Evolutionary conservation across 2,888 invertebrate species (phyloP).

Genomic region (Agelastica alni): DNA sequence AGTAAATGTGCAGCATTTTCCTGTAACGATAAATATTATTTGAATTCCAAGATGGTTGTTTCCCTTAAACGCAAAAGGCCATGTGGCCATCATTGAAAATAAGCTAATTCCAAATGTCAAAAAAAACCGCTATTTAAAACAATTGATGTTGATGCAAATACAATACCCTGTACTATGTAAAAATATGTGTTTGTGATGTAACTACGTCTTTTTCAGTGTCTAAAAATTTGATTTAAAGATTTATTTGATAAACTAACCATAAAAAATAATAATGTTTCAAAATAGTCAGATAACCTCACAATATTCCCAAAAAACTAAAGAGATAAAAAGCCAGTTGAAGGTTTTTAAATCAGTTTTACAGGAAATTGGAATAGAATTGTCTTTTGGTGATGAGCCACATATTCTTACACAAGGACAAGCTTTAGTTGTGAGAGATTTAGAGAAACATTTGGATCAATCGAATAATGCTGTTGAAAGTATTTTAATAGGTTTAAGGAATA

Average conservation of each 20-base stretch:
- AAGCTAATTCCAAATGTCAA: too few relatives aligned
- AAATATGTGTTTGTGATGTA: too few relatives aligned
- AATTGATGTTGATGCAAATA: too few relatives aligned
- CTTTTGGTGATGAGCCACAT: slow-evolving; percentile 39
- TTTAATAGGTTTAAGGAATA: slow-evolving; percentile 56
- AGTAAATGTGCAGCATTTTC: slow-evolving; percentile 89
- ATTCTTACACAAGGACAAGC: slow-evolving; percentile 49
- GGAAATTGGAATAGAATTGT: slow-evolving; percentile 44
- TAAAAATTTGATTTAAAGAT: too few relatives aligned
- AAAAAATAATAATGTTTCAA: too few relatives aligned
- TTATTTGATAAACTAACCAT: too few relatives aligned
- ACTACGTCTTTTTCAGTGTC: not conserved
- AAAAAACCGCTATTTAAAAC: too few relatives aligned
- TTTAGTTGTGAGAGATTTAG: slow-evolving; percentile 49
- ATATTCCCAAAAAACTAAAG: slow-evolving; percentile 15
- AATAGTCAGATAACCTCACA: slow-evolving; percentile 28
- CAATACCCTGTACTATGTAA: too few relatives aligned
- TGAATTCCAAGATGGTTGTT: too few relatives aligned
- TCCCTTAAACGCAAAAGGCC: not conserved
- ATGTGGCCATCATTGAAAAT: not conserved
- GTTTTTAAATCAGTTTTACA: slow-evolving; percentile 32
- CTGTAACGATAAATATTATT: slow-evolving; percentile 56
- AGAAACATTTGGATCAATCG: slow-evolving; percentile 39
- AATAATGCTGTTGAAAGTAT: slow-evolving; percentile 60
- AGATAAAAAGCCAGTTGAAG: slow-evolving; percentile 22